phyloP scores from a whole-genome alignment of 2,797 vertebrate species.

The Linurgus olivaceus region DNA sequence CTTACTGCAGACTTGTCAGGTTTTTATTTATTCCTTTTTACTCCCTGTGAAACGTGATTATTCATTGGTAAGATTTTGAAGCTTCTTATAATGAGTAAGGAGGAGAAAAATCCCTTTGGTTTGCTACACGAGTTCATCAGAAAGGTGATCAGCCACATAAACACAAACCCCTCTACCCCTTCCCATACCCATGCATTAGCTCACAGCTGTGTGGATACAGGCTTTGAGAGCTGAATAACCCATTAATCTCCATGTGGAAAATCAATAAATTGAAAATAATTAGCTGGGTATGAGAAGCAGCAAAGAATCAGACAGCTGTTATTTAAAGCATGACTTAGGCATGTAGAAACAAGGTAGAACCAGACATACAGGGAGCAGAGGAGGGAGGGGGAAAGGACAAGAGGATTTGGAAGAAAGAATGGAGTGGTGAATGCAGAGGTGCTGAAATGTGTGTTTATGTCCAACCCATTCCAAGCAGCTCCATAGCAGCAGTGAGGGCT shows the following conservation, averaged over 20 bases:
- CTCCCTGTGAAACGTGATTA: constrained; percentile 20
- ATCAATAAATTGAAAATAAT: constrained; percentile 74
- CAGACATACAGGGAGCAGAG: background rate
- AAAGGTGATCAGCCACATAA: constrained; percentile 31
- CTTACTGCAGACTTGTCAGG: background rate
- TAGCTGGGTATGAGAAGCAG: constrained; percentile 59
- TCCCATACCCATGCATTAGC: background rate
- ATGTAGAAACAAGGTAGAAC: constrained; percentile 49
- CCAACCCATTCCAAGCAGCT: background rate
- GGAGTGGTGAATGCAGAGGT: background rate
- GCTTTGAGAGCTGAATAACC: constrained; percentile 56
- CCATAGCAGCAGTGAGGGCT: background rate
- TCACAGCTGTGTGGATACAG: constrained; percentile 50
- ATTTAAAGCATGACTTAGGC: constrained; percentile 49
- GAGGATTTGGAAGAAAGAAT: background rate
- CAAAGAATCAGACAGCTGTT: constrained; percentile 51
- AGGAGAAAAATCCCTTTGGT: constrained; percentile 10
- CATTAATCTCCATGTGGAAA: constrained; percentile 69
- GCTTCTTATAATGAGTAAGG: background rate
- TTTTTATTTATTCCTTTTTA: constrained; percentile 46
- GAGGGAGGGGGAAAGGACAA: background rate
- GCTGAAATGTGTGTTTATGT: background rate
- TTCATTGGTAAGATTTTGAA: constrained; percentile 22
- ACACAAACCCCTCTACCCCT: background rate
- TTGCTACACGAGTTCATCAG: constrained; percentile 31